Base-by-base conservation (phyloP, 2,888 invertebrate genomes). In the Hyalella azteca region DNA sequence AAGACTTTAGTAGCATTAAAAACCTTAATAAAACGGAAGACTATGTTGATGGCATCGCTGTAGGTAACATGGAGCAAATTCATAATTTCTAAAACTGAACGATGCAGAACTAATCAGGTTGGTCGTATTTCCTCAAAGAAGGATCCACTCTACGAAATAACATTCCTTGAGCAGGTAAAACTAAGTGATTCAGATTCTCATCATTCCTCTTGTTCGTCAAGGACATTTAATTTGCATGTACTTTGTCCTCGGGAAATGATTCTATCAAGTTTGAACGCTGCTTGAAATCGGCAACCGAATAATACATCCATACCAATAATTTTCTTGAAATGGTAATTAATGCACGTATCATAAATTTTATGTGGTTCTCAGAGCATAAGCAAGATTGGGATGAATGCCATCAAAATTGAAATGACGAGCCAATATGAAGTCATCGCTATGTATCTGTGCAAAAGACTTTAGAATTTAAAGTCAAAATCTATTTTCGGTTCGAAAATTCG, bases 51-150 rank as follows among this genome's bases (percentile, higher is more conserved):
- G 66, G 19, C 36, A n/a, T 36, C 66, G 66, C 66, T 66, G 66
- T 66, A 66, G 66, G 66, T 66, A 66, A 66, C 66, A 66, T 32
- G 36, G 36, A 19, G 66, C 19, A 66, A 66, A 66, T 66, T 66
- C 66, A 66, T 66, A 66, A 66, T 36, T 66, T 36, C 66, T 66
- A 32, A 29, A 66, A 66, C 36, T 66, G 66, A 36, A 66, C 36
- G 66, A 36, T 66, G 66, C 66, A 66, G 66, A 66, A 66, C 66
- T 66, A 66, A 66, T 66, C 66, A 66, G 36, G 66, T 13, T 9
- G 22, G 36, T 66, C 66, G 66, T 36, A 36, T 66, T 66, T 36
- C 66, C 66, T 66, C 66, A 66, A 66, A 32, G 66, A 36, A 32
- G 36, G 32, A 66, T 66, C n/a, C 15, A 36, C 36, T n/a, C 66